Base-by-base conservation (phyloP, 2,797 vertebrate species). In the Spatula versicolor region DNA sequence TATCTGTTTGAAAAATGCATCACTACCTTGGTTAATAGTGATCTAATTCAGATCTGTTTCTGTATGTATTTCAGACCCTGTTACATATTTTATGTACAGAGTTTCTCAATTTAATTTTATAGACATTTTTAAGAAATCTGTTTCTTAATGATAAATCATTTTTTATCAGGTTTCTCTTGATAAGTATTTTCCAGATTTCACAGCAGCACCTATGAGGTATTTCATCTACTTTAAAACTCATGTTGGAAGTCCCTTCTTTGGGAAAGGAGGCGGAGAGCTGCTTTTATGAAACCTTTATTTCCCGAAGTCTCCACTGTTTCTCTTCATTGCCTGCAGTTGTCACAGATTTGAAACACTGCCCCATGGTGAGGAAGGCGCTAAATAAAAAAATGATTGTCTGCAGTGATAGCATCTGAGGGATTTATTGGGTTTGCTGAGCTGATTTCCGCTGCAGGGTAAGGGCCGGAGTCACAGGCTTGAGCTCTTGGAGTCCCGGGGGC, bases 171-270 rank as follows among this genome's bases (percentile, higher is more conserved):
- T 55, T 41, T 73, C 33, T 59, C 4, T 77, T 64, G 69, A 39
- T 87, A 89, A 82, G n/a, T 88, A 50, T 85, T 67, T 73, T 90
- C 76, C 58, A 73, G 4, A 77, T 94, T 89, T 94, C 68, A 52
- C 60, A 45, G 71, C 45, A 80, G 88, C 88, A 66, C 26, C 23
- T 77, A 16, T 66, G 67, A 84, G 71, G 39, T 43, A 41, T 73
- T 67, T 82, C 3, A 87, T 64, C 41, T 83, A 48, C 25, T 94
- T 77, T 39, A 69, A 91, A 69, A 75, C 50, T 91, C 45, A 43
- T 30, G 31, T 90, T 93, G 90, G 88, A 92, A 92, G 85, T 88
- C 75, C 76, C 60, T 74, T 90, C 45, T 94, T 78, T 78, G 84
- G 78, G 69, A 84, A 26, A 91, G 25, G 23, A 64, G 19, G 17